These are phyloP conservation scores for Coilia nasus DNA, from an alignment of 2,797 vertebrate genomes.

Conservation along the genomic window DNA sequence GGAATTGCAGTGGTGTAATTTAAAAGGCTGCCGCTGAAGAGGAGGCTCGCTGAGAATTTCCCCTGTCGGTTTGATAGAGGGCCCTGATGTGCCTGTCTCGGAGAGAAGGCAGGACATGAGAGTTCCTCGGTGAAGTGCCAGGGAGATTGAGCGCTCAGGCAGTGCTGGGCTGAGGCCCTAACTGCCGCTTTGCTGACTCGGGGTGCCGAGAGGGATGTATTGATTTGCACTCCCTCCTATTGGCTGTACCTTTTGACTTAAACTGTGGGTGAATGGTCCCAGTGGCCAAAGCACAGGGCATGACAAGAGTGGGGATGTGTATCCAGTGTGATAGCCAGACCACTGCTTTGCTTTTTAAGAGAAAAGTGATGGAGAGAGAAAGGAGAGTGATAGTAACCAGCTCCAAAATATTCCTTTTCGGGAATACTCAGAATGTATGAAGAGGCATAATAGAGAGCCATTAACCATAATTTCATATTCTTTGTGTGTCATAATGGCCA, in stretches of 20 bases:
- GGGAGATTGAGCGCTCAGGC: slow-evolving; percentile 4
- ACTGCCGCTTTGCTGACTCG: slow-evolving; percentile 17
- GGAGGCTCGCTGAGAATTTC: not conserved
- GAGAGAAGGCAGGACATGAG: slow-evolving; percentile 19
- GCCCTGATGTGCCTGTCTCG: slow-evolving; percentile 17
- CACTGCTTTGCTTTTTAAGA: not conserved
- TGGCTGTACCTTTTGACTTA: slow-evolving; percentile 22
- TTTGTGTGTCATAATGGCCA: slow-evolving; percentile 21
- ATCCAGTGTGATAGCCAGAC: not conserved
- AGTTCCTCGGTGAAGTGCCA: slow-evolving; percentile 22
- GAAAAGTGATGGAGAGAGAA: not conserved
- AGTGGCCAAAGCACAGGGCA: not conserved
- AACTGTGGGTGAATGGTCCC: slow-evolving; percentile 11
- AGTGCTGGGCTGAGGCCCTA: not conserved
- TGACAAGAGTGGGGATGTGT: not conserved
- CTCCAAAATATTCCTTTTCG: not conserved
- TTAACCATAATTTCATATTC: slow-evolving; percentile 11
- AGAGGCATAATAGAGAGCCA: slow-evolving; percentile 3
- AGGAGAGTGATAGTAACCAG: not conserved
- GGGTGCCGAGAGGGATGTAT: slow-evolving; percentile 14
- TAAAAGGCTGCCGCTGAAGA: slow-evolving; percentile 23
- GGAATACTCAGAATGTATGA: not conserved
- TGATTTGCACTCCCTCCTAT: slow-evolving; percentile 20
- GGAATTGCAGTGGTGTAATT: slow-evolving; percentile 7
- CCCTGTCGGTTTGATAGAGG: slow-evolving; percentile 20